phyloP scores from a whole-genome alignment of 1,140 invertebrate genomes.

The Eciton burchellii region DNA sequence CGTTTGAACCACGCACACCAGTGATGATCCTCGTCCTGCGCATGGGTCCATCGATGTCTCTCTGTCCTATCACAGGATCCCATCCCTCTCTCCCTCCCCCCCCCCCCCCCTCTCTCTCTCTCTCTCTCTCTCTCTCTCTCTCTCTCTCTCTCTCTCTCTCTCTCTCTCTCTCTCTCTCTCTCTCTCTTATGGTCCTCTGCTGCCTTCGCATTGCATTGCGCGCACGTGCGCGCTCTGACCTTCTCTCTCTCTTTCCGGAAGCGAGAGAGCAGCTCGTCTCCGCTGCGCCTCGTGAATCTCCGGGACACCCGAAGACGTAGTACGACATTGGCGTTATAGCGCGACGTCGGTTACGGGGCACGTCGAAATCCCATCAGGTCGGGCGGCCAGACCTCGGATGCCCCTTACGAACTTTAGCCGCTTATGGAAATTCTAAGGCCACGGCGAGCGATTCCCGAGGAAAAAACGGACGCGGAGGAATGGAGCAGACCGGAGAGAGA shows the following conservation, averaged over 20 bases:
- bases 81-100: conserved; percentile 31
- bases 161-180: no score
- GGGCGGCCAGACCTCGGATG: background rate
- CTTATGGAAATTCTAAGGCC: background rate
- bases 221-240: conserved; percentile 74
- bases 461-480: background rate
- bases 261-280: conserved; percentile 30
- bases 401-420: no score
- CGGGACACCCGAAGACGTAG: conserved; percentile 43
- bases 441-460: background rate
- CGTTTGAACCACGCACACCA: conserved; percentile 16
- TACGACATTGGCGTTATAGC: conserved; percentile 41
- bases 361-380: conserved; percentile 36
- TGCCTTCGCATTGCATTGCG: conserved; percentile 31
- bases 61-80: conserved; percentile 36
- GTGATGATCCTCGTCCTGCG: conserved; percentile 53
- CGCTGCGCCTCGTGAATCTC: conserved; percentile 62
- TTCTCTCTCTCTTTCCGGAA: conserved; percentile 13
- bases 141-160: no score
- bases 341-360: conserved; percentile 52
- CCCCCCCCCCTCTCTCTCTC: no score
- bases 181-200: no score
- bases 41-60: conserved; percentile 10
- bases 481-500: conserved; percentile 30
- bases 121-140: no score